Percentiles rank a stretch among this genome's conserved stretches.
phyloP scores from a whole-genome alignment of 2,797 vertebrate genomes.

The Thripadectes ignobilis region DNA sequence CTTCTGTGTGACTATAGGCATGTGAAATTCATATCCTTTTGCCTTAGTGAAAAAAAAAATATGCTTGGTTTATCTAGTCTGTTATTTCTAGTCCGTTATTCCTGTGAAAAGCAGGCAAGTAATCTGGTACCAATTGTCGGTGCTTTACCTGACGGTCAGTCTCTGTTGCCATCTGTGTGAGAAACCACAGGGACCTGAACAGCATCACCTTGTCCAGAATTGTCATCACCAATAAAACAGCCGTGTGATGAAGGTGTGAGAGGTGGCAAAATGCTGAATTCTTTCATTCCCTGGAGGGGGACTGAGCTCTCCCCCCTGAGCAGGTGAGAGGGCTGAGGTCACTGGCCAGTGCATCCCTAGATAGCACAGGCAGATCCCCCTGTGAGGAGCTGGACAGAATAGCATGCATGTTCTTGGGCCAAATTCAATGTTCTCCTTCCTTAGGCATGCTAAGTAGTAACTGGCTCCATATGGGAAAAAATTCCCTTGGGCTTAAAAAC shows the following conservation, averaged over 20 bases:
- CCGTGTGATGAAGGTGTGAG: neutral
- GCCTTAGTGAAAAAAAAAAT: neutral
- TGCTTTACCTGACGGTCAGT: conserved; percentile 1
- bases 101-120: neutral
- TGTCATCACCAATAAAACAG: neutral
- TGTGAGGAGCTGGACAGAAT: neutral
- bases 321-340: neutral
- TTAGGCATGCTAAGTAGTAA: neutral
- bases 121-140: neutral
- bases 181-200: neutral
- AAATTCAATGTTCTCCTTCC: neutral
- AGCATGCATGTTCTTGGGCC: neutral
- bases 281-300: neutral
- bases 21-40: conserved; percentile 1
- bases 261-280: neutral
- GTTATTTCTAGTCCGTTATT: neutral
- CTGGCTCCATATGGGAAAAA: neutral
- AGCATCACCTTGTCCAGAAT: neutral
- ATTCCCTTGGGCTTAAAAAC: neutral
- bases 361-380: neutral
- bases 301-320: neutral
- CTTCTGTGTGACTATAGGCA: neutral
- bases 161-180: neutral
- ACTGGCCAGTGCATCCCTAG: neutral
- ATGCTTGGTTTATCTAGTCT: neutral